phyloP scores from a whole-genome alignment of 2,797 vertebrate species.

The Tokudaia muenninki region DNA sequence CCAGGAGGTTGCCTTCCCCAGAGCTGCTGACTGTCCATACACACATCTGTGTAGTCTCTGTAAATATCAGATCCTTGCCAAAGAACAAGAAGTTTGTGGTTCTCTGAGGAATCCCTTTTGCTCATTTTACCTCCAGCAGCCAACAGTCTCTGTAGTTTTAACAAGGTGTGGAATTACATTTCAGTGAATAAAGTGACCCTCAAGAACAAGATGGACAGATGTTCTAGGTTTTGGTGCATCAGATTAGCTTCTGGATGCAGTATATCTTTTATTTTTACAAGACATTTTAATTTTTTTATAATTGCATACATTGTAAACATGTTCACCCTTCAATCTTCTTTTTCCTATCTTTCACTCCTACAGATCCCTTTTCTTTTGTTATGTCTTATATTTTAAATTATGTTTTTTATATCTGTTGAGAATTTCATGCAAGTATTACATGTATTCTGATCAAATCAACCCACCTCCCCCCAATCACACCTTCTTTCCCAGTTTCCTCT shows the following conservation, averaged over 20 bases:
- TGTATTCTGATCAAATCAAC: neutral
- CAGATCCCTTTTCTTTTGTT: neutral
- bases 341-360: neutral
- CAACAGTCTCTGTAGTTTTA: constrained; percentile 76
- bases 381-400: neutral
- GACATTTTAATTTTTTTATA: neutral
- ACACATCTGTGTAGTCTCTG: neutral
- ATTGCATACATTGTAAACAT: neutral
- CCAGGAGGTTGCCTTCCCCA: neutral
- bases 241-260: constrained; percentile 61
- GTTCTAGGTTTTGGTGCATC: constrained; percentile 72
- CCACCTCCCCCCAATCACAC: no score
- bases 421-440: neutral
- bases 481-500: neutral
- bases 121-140: constrained; percentile 78
- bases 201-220: constrained; percentile 67
- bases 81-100: constrained; percentile 56
- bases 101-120: neutral
- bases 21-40: constrained; percentile 1
- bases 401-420: neutral
- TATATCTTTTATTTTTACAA: constrained; percentile 12
- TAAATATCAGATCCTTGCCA: constrained; percentile 58
- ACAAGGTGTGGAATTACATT: constrained; percentile 81
- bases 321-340: neutral
- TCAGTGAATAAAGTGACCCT: constrained; percentile 81